phyloP scores from a whole-genome alignment of 2,113 vertebrate species.

The Ascaphus truei region DNA sequence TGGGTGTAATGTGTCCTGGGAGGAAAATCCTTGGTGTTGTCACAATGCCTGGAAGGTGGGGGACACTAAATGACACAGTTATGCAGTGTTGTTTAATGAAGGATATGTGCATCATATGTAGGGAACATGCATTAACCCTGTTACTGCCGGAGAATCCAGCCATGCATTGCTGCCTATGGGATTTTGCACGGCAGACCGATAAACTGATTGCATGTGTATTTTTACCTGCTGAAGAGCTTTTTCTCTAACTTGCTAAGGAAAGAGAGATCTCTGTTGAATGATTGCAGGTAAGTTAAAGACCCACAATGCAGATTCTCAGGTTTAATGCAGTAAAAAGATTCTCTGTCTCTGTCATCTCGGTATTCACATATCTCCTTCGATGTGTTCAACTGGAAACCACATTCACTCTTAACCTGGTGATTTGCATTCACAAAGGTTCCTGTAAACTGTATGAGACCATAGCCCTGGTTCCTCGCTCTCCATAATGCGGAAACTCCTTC shows the following conservation, averaged over 20 bases:
- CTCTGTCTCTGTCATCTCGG: conserved; percentile 18
- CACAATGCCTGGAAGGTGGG: not conserved
- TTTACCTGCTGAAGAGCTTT: conserved; percentile 34
- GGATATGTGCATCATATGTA: too few species aligned
- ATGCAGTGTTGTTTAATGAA: too few species aligned
- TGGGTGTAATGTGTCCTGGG: too few species aligned
- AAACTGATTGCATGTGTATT: not conserved
- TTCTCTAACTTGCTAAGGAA: conserved; percentile 28
- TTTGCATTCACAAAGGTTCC: not conserved
- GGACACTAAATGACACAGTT: not conserved
- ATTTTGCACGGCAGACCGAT: not conserved
- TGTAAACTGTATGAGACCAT: not conserved
- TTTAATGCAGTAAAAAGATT: conserved; percentile 37
- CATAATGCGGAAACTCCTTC: too few species aligned
- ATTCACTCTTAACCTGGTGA: too few species aligned
- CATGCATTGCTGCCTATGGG: too few species aligned
- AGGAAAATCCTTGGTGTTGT: too few species aligned
- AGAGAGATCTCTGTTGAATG: not conserved
- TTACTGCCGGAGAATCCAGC: too few species aligned
- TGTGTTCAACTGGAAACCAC: too few species aligned
- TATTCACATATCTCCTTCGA: conserved; percentile 30
- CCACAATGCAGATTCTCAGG: conserved; percentile 15
- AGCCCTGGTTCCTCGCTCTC: too few species aligned
- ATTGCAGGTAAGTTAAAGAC: not conserved
- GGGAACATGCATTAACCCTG: not conserved